Conservation (phyloP, 2,888 invertebrate species). For the Plusia festucae region DNA sequence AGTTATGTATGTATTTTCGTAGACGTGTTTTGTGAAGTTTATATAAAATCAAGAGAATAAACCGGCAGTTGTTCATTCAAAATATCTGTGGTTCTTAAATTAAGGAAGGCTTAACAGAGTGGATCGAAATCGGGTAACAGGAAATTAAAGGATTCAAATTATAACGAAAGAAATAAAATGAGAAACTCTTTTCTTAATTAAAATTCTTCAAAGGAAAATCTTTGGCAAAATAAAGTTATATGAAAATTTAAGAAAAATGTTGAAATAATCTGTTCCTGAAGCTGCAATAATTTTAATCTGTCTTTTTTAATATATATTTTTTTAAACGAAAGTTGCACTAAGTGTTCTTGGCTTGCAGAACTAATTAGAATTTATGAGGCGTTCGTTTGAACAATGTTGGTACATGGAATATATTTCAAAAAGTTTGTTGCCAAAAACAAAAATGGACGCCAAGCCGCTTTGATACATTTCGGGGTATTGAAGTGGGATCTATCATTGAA, state of each 20-base stretch:
- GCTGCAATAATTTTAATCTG: neutral
- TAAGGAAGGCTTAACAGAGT: neutral
- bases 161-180: neutral
- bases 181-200: neutral
- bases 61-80: neutral
- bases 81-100: neutral
- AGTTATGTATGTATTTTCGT: no score
- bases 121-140: neutral
- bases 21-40: no score
- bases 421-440: slow-evolving; percentile 9
- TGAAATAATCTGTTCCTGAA: neutral
- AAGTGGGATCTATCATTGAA: slow-evolving; percentile 8
- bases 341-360: slow-evolving; percentile 11
- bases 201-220: neutral
- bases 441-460: slow-evolving; percentile 1
- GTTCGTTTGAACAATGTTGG: slow-evolving; percentile 19
- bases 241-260: neutral
- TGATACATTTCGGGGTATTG: slow-evolving; percentile 16
- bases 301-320: no score
- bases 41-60: no score
- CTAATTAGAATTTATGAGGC: slow-evolving; percentile 13
- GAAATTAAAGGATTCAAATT: neutral
- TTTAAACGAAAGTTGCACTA: neutral
- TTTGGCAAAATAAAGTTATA: neutral
- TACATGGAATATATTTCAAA: slow-evolving; percentile 13